phyloP scores from a whole-genome alignment of 2,888 invertebrate species.

The Dryomyza anilis region DNA sequence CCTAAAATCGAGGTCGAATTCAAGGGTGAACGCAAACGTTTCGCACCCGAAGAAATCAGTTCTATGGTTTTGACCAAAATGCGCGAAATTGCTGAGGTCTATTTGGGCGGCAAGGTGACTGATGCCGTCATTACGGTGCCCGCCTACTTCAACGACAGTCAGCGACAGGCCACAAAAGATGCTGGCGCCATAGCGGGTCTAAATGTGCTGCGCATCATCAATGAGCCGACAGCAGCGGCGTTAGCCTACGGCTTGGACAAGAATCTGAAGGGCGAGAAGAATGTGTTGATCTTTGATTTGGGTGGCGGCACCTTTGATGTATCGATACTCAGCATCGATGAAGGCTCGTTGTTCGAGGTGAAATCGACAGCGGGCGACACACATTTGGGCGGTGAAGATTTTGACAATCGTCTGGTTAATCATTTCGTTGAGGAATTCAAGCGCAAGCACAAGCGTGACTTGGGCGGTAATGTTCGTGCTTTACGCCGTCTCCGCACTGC shows the following conservation, averaged over 20 bases:
- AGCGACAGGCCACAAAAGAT: conserved; percentile 87
- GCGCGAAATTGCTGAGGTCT: conserved; percentile 80
- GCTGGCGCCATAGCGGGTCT: conserved; percentile 84
- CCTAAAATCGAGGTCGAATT: conserved; percentile 77
- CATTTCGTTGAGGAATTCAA: conserved; percentile 81
- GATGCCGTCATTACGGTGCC: conserved; percentile 85
- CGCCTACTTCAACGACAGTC: conserved; percentile 83
- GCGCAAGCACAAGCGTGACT: conserved; percentile 73
- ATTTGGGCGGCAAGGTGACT: conserved; percentile 72
- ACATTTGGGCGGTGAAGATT: conserved; percentile 79
- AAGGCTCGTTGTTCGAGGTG: conserved; percentile 82
- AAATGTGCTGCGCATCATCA: conserved; percentile 87
- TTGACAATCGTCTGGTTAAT: conserved; percentile 79
- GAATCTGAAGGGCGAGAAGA: conserved; percentile 74
- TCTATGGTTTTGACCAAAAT: conserved; percentile 86
- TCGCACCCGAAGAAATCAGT: conserved; percentile 83
- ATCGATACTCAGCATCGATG: conserved; percentile 86
- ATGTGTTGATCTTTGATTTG: conserved; percentile 76
- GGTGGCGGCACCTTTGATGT: conserved; percentile 94
- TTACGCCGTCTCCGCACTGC: conserved; percentile 83
- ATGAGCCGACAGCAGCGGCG: conserved; percentile 89
- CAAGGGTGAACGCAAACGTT: conserved; percentile 75
- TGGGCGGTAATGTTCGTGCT: conserved; percentile 75
- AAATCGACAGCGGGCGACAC: conserved; percentile 82
- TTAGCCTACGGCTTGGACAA: conserved; percentile 84